Percentiles rank a stretch among this genome's conserved stretches.
phyloP scores from a whole-genome alignment of 2,113 vertebrate genomes.

The Thunnus maccoyii region DNA sequence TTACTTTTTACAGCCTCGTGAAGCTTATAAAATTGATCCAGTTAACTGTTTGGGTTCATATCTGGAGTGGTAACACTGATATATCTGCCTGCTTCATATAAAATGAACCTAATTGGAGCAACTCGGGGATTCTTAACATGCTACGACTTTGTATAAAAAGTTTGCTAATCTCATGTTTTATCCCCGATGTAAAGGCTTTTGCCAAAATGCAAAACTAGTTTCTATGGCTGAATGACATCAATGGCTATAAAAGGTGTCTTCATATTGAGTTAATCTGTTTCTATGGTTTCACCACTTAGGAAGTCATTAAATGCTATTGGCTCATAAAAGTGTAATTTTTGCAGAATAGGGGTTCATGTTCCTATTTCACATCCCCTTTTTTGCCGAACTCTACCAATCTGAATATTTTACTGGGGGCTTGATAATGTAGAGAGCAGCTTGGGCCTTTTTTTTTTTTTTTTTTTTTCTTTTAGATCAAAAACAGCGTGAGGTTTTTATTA shows the following conservation, averaged over 20 bases:
- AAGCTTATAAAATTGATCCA: constrained; percentile 12
- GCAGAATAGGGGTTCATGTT: constrained; percentile 44
- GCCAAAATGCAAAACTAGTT: constrained; percentile 28
- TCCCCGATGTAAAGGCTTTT: constrained; percentile 42
- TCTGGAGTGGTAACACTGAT: constrained; percentile 33
- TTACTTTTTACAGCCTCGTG: constrained; percentile 1
- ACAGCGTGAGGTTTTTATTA: constrained; percentile 47
- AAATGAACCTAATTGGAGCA: constrained; percentile 37
- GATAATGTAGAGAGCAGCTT: constrained; percentile 16
- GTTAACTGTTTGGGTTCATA: constrained; percentile 22
- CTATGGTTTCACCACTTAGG: constrained; percentile 63
- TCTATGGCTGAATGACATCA: constrained; percentile 63
- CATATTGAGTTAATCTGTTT: constrained; percentile 63
- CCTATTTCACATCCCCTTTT: constrained; percentile 26
- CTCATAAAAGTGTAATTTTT: constrained; percentile 61
- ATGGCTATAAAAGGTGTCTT: constrained; percentile 61
- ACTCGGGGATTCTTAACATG: constrained; percentile 18
- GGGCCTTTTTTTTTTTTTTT: neutral
- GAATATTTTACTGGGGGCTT: constrained; percentile 36
- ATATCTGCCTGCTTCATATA: constrained; percentile 12
- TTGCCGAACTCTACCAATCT: constrained; percentile 12
- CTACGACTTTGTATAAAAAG: constrained; percentile 41
- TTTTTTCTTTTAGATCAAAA: constrained; percentile 42
- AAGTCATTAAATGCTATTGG: constrained; percentile 61
- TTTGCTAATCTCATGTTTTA: constrained; percentile 56